Conservation (phyloP, 2,113 vertebrate species). For the Barnardius zonarius region DNA sequence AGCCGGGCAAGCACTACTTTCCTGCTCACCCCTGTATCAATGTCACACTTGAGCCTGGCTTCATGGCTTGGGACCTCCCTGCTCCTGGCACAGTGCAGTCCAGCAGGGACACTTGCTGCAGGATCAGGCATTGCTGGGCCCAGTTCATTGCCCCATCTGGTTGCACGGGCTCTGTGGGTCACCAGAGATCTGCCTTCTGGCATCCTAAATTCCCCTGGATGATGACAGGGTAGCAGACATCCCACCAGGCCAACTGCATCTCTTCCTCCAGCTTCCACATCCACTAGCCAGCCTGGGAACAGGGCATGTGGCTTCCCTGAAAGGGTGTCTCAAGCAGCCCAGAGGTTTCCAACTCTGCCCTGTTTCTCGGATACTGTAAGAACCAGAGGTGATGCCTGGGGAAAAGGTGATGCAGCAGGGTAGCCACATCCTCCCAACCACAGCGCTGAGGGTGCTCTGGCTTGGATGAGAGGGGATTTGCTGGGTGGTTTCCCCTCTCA, state of each 20-base stretch:
- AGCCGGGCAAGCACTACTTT: not conserved
- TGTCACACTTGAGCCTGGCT: not conserved
- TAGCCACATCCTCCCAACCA: not conserved
- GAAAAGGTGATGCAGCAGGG: not conserved
- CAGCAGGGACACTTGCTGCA: not conserved
- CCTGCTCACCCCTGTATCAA: not conserved
- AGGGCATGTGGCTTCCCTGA: not conserved
- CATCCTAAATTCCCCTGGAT: not conserved
- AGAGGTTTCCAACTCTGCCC: not conserved
- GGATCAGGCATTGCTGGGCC: not conserved
- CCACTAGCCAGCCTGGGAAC: not conserved
- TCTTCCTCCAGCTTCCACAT: not conserved
- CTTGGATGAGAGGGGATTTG: not conserved
- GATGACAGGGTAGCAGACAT: not conserved
- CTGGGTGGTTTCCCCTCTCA: not conserved
- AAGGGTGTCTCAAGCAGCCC: not conserved
- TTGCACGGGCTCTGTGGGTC: not conserved
- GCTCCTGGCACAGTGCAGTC: fast-evolving
- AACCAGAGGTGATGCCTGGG: not conserved
- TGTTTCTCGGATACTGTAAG: not conserved
- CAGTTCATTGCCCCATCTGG: not conserved
- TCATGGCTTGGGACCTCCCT: fast-evolving
- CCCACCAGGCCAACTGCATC: not conserved
- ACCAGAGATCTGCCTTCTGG: not conserved
- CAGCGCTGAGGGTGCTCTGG: not conserved